Conservation (phyloP, 2,888 invertebrate genomes). For the Idaea aversata region DNA sequence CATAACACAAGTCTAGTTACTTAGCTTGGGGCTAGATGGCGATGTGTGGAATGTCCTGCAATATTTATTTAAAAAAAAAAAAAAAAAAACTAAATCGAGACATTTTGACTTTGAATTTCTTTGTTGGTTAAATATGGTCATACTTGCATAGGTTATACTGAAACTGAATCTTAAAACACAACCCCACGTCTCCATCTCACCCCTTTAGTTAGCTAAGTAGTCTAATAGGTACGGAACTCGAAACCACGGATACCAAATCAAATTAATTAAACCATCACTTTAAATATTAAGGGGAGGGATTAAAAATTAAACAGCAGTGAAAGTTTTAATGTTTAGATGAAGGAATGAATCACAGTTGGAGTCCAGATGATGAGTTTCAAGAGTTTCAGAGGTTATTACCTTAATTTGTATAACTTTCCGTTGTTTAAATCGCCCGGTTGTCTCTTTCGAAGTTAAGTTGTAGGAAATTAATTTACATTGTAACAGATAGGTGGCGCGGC, state of each 20-base stretch:
- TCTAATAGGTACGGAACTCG: neutral
- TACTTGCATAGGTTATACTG: no score
- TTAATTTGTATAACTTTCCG: slow-evolving; percentile 16
- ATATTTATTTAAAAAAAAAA: no score
- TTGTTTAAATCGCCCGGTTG: neutral
- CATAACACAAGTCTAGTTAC: no score
- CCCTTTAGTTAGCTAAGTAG: neutral
- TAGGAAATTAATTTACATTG: slow-evolving; percentile 1
- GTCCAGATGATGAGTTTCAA: slow-evolving; percentile 28
- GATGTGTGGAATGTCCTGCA: no score
- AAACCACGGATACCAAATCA: slow-evolving; percentile 4
- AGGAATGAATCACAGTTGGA: slow-evolving; percentile 37
- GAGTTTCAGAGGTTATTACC: slow-evolving; percentile 23
- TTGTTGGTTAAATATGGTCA: no score
- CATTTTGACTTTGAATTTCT: no score
- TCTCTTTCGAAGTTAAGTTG: neutral
- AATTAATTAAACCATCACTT: slow-evolving; percentile 20
- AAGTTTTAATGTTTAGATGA: slow-evolving; percentile 45
- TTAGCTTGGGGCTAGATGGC: no score
- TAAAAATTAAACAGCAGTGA: slow-evolving; percentile 44
- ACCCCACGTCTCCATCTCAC: neutral
- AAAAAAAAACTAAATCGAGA: no score
- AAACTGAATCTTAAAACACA: neutral
- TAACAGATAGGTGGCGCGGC: neutral
- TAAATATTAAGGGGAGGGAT: slow-evolving; percentile 29